Evolutionary conservation across 2,113 vertebrate species (phyloP).

Genomic region (Struthidea cinerea): DNA sequence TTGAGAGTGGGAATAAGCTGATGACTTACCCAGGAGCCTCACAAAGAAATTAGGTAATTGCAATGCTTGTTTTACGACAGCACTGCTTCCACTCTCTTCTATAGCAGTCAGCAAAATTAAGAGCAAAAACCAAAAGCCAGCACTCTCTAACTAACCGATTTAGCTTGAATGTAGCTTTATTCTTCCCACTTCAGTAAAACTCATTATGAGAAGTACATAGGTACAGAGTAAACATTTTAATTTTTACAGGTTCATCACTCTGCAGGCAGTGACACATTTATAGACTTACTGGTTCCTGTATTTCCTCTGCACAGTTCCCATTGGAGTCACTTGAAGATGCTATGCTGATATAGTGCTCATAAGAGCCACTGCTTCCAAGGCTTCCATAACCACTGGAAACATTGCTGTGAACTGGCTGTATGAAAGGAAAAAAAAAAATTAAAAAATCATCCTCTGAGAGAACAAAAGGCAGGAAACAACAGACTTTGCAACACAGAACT

Average conservation of each 20-base stretch:
- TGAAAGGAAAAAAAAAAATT: neutral
- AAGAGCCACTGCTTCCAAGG: slow-evolving; percentile 84
- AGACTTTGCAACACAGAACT: neutral
- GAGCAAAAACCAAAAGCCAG: neutral
- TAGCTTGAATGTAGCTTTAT: neutral
- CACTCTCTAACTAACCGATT: neutral
- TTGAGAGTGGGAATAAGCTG: neutral
- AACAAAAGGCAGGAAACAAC: neutral
- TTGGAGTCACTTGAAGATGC: slow-evolving; percentile 85
- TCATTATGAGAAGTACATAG: neutral
- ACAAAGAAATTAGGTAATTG: neutral
- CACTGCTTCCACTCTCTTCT: neutral
- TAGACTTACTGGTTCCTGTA: slow-evolving; percentile 48
- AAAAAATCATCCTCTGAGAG: neutral
- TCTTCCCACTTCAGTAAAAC: neutral
- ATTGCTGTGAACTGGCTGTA: slow-evolving; percentile 82
- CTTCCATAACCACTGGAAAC: slow-evolving; percentile 88
- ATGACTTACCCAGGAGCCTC: neutral
- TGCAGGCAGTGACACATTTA: neutral
- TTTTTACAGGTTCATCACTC: neutral
- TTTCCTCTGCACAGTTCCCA: slow-evolving; percentile 52
- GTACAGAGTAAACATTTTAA: neutral
- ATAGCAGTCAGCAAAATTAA: neutral
- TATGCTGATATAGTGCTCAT: slow-evolving; percentile 80
- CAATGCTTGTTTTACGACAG: neutral